These are phyloP conservation scores for Condylura cristata DNA, from an alignment of 2,113 vertebrate genomes.

Conservation along the genomic window DNA sequence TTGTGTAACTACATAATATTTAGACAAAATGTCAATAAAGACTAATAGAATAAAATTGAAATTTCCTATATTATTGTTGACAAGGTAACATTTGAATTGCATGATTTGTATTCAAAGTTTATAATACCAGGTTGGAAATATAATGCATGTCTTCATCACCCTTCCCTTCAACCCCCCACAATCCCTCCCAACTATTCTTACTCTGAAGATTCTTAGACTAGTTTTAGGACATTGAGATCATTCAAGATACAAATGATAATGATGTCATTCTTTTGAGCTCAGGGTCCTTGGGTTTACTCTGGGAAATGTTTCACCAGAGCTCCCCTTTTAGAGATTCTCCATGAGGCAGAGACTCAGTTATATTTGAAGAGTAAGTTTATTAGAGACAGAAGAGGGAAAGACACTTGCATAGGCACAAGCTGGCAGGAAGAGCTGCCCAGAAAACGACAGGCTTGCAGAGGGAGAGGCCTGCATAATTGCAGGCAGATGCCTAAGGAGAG, in stretches of 20 bases:
- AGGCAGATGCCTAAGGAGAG: too few species aligned
- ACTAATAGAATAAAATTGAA: slow-evolving; percentile 38
- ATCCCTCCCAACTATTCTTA: background rate
- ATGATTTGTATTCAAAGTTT: slow-evolving; percentile 12
- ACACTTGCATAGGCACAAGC: too few species aligned
- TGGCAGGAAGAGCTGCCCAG: too few species aligned
- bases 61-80: background rate
- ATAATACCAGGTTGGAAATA: background rate
- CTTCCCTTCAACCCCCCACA: background rate
- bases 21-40: slow-evolving; percentile 50
- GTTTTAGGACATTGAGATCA: background rate
- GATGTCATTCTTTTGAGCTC: too few species aligned
- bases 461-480: too few species aligned
- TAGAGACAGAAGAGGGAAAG: too few species aligned
- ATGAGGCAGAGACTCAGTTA: too few species aligned
- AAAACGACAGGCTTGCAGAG: too few species aligned
- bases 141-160: background rate
- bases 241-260: background rate
- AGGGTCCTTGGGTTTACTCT: too few species aligned
- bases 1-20: slow-evolving; percentile 52
- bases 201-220: background rate
- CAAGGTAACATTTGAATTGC: background rate
- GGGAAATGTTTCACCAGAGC: too few species aligned
- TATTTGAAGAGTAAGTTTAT: too few species aligned
- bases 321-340: too few species aligned